phyloP scores from a whole-genome alignment of 2,797 vertebrate genomes.

The Kryptopterus vitreolus region DNA sequence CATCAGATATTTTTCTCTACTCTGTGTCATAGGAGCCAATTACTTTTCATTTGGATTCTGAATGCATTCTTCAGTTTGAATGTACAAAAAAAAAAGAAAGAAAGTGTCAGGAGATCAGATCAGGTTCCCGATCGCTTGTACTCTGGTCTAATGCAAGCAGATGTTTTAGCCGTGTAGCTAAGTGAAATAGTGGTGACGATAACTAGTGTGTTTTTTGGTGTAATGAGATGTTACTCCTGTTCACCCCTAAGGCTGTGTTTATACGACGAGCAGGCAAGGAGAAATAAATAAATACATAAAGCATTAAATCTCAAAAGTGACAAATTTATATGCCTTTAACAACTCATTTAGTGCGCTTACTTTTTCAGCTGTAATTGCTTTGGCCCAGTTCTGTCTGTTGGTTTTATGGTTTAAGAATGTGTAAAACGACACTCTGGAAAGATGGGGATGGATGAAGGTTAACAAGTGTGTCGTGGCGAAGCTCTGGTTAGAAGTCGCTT shows the following conservation, averaged over 20 bases:
- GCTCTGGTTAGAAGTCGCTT: constrained; percentile 14
- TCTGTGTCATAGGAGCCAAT: neutral
- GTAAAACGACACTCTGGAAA: constrained; percentile 17
- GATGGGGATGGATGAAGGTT: constrained; percentile 19
- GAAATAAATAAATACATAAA: neutral
- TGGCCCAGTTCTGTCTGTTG: constrained; percentile 30
- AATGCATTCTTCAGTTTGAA: constrained; percentile 1
- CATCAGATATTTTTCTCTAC: neutral
- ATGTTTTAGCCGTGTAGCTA: constrained; percentile 15
- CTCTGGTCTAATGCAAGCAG: neutral
- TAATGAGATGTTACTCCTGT: constrained; percentile 38
- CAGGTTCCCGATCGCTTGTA: neutral
- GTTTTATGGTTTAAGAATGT: constrained; percentile 3
- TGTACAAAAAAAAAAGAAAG: neutral
- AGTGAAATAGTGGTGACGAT: constrained; percentile 26
- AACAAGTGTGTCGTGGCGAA: neutral
- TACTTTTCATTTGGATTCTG: neutral
- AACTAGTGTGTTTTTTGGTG: constrained; percentile 35
- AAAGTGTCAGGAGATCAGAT: neutral
- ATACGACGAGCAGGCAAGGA: constrained; percentile 7
- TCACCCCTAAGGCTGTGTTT: constrained; percentile 36
- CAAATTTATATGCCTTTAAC: constrained; percentile 33
- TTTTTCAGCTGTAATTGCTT: constrained; percentile 32
- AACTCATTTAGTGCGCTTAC: constrained; percentile 33
- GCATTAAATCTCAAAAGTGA: constrained; percentile 24